Base-by-base conservation (phyloP, 2,888 invertebrate genomes). In the Ochropleura plecta region DNA sequence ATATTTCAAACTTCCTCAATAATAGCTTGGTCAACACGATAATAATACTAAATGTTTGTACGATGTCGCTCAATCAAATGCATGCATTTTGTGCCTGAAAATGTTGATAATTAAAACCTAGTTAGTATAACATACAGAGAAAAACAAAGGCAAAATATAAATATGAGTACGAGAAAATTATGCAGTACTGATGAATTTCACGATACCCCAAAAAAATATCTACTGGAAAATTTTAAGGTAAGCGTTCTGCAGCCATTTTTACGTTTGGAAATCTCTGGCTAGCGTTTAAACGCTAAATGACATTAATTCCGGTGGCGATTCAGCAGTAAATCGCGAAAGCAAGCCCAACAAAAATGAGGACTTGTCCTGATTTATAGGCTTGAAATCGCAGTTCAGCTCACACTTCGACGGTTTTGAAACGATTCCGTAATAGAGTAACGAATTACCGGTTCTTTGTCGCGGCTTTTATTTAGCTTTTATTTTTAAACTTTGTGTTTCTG, bases 271-370 rank as follows among this genome's bases (percentile, higher is more conserved):
- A 69, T 53, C n/a, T 53, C 65, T 53, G 48, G 55, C 51, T 59
- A 66, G 72, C 79, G 63, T 68, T n/a, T 70, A 82, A 86, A 75
- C 62, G 71, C 42, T 63, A 70, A 85, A 82, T 75, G 66, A 67
- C 73, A 68, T 78, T 84, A 84, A 73, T 79, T 48, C 73, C 69
- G 42, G 62, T 51, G 46, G 65, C 64, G 66, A 67, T 79, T 84
- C 74, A 69, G 73, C 85, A 69, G 70, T 76, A 82, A 82, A 82
- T 78, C 30, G 51, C 69, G 16, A 79, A 70, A 76, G 76, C 77
- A 65, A 69, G 76, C 66, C 49, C 55, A 74, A 82, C 83, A 79
- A 74, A 86, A 86, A 78, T 78, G 62, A 76, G 59, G 20, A 49
- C 48, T 57, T 60, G n/a, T 0, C 30, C 64, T 80, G 75, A 81